phyloP scores from a whole-genome alignment of 2,113 vertebrate genomes.

The Heterochromis multidens region DNA sequence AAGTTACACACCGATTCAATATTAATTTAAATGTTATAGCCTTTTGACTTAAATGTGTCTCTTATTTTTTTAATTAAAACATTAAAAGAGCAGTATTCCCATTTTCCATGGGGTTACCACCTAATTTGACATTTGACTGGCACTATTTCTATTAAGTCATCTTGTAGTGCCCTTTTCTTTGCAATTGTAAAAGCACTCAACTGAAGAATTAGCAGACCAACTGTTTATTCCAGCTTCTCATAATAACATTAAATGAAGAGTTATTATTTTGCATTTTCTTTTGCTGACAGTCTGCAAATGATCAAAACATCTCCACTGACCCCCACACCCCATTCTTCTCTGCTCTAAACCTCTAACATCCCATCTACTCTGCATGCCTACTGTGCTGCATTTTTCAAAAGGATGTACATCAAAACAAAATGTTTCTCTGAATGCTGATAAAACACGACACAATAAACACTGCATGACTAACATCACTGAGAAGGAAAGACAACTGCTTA shows the following conservation, averaged over 20 bases:
- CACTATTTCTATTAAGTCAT: background rate
- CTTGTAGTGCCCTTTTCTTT: background rate
- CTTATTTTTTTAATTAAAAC: background rate
- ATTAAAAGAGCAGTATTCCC: background rate
- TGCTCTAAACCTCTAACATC: background rate
- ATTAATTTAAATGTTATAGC: background rate
- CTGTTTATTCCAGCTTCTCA: background rate
- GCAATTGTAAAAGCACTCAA: background rate
- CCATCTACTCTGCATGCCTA: background rate
- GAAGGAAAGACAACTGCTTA: background rate
- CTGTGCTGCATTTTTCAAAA: background rate
- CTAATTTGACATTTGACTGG: background rate
- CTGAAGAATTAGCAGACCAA: background rate
- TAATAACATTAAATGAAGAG: background rate
- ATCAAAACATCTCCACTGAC: background rate
- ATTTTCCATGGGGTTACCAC: background rate
- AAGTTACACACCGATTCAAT: no score
- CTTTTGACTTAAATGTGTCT: accelerated
- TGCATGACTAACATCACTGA: background rate
- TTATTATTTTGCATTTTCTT: background rate
- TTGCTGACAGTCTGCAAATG: background rate
- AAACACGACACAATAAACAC: background rate
- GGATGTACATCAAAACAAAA: background rate
- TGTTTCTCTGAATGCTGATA: background rate
- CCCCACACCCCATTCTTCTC: background rate